Evolutionary conservation across 2,113 vertebrate genomes (phyloP).

Genomic region (Corythoichthys intestinalis): DNA sequence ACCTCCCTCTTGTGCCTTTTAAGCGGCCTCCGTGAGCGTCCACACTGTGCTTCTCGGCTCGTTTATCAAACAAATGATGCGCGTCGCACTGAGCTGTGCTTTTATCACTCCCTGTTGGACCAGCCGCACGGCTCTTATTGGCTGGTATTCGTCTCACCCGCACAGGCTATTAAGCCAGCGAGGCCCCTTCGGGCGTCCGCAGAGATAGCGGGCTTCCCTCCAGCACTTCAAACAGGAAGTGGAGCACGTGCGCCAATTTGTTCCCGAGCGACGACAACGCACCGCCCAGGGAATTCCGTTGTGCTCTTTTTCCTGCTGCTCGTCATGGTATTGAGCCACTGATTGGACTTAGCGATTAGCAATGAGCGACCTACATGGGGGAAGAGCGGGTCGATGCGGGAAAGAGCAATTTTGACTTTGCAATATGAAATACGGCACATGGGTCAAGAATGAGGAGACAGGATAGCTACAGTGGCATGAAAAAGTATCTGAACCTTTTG

Average conservation of each 20-base stretch:
- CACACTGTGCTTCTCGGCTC: neutral
- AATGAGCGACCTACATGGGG: neutral
- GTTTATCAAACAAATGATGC: slow-evolving; percentile 2
- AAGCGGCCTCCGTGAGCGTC: neutral
- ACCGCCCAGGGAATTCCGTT: too few species aligned
- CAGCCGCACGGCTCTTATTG: neutral
- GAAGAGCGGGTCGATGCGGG: neutral
- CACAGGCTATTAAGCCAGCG: neutral
- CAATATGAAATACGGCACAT: too few species aligned
- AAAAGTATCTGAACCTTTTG: too few species aligned
- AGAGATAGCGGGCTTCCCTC: neutral
- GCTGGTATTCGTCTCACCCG: neutral
- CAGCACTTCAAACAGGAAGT: neutral
- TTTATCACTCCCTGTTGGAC: neutral
- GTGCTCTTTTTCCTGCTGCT: neutral
- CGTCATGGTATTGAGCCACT: neutral
- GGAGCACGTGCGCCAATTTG: neutral
- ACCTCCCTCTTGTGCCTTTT: neutral
- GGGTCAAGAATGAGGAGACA: too few species aligned
- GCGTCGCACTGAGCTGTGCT: neutral
- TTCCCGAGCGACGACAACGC: neutral
- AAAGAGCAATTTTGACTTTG: too few species aligned
- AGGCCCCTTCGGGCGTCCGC: neutral
- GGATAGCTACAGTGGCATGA: too few species aligned
- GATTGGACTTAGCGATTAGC: neutral